Conservation (phyloP, 1,140 invertebrate species). For the Psix sp. region DNA sequence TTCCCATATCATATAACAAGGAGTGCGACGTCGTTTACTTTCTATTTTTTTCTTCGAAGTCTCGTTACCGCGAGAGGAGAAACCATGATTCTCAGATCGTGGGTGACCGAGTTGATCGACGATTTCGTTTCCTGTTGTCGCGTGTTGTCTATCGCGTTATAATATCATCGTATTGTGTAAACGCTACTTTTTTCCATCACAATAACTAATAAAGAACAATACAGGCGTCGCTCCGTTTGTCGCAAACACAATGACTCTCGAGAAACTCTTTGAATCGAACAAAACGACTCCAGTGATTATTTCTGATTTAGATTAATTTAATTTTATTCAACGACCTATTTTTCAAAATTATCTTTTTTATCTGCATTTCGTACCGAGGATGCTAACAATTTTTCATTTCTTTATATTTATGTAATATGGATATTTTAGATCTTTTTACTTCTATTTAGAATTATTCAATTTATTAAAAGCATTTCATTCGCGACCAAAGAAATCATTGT, state of each 20-base stretch:
- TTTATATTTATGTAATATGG: too few species aligned
- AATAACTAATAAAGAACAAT: conserved; percentile 45
- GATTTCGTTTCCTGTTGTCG: conserved; percentile 59
- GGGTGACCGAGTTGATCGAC: conserved; percentile 57
- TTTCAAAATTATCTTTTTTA: too few species aligned
- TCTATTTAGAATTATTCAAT: too few species aligned
- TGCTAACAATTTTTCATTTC: too few species aligned
- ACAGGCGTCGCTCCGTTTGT: conserved; percentile 19
- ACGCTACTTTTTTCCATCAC: conserved; percentile 35
- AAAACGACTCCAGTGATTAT: too few species aligned
- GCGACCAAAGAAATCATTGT: too few species aligned
- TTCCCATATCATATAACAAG: conserved; percentile 45
- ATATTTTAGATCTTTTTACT: too few species aligned
- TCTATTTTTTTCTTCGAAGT: conserved; percentile 50
- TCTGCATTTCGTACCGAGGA: too few species aligned
- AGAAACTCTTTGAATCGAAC: background rate
- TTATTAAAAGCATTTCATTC: too few species aligned
- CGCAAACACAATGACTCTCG: conserved; percentile 21
- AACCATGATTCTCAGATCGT: conserved; percentile 56
- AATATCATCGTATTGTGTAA: conserved; percentile 50
- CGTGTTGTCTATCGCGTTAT: conserved; percentile 48
- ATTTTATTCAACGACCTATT: too few species aligned
- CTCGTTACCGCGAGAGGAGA: conserved; percentile 38
- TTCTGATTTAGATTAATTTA: too few species aligned
- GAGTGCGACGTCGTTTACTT: conserved; percentile 37